Evolutionary conservation across 2,113 vertebrate genomes (phyloP).

Genomic region (Malurus cyaneus): DNA sequence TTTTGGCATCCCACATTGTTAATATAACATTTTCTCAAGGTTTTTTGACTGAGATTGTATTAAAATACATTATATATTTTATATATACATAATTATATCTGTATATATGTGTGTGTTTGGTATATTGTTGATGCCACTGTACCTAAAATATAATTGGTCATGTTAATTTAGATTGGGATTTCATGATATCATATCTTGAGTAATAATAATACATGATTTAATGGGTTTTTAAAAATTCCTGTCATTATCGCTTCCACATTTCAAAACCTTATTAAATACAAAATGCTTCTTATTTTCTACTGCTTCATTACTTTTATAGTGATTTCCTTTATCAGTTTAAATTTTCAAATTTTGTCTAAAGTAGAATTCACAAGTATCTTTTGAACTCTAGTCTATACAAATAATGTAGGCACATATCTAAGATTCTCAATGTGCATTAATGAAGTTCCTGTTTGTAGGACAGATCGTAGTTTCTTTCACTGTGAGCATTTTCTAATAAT

Average conservation of each 20-base stretch:
- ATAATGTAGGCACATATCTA: neutral
- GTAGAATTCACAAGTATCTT: neutral
- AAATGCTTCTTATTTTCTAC: neutral
- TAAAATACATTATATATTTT: neutral
- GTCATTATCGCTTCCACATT: neutral
- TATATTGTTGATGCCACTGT: neutral
- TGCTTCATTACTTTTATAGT: neutral
- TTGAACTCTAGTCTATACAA: neutral
- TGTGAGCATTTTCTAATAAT: slow-evolving; percentile 9
- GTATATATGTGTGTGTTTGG: neutral
- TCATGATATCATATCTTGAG: neutral
- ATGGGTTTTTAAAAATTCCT: neutral
- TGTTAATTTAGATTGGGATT: neutral
- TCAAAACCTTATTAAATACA: neutral
- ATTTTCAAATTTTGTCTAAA: neutral
- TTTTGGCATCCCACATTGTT: neutral
- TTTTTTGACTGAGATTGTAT: neutral
- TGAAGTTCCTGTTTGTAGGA: neutral
- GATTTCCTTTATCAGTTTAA: neutral
- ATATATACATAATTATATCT: neutral
- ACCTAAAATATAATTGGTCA: neutral
- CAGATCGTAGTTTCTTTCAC: neutral
- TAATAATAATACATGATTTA: neutral
- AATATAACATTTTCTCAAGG: neutral
- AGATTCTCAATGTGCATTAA: neutral